Evolutionary conservation across 2,888 invertebrate genomes (phyloP), one percentile per base, ranked within the genome.

Genomic region (Drosophila dives): DNA sequence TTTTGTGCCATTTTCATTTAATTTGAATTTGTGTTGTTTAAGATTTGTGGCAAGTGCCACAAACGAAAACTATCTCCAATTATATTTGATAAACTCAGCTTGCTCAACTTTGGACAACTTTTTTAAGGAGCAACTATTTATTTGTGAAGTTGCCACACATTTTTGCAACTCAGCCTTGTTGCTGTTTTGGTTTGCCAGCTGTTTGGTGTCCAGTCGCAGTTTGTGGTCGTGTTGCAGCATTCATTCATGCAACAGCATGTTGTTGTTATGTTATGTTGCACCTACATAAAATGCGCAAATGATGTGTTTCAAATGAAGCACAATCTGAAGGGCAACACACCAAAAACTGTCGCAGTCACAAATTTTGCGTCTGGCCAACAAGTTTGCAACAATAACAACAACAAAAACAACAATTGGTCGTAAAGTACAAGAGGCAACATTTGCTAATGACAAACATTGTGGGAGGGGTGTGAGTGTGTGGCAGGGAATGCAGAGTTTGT

Each of bases 361-460:
- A 90, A 87, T 87, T 87, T 85, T 87, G 75, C 72, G 85, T 76
- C 65, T 65, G 55, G 66, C 74, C 65, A 69, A 71, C 84, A 75
- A 75, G 64, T 65, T 65, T 64, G 63, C 73, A 81, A 66, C 66
- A 73, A 70, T 65, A 72, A 70, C 59, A 56, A 49, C 54, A 49
- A 54, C 59, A 68, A 66, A 58, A 80, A 71, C 53, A 67, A 72
- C 67, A 74, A 53, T 80, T 67, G 81, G 81, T 74, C 76, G 89
- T 86, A 86, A 90, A 86, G 79, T 86, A 84, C 74, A 86, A 89
- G 86, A 76, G 90, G 90, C 87, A 86, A 89, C 86, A 86, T 86
- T 86, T 86, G 90, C 85, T 86, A 86, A 88, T 90, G 87, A 90
- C 90, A 89, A 89, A 89, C 90, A 87, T 75, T 72, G 79, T 56